Evolutionary conservation across 2,888 invertebrate genomes (phyloP), one percentile per base, ranked within the genome.

Genomic region (Harpagoxenus sublaevis): DNA sequence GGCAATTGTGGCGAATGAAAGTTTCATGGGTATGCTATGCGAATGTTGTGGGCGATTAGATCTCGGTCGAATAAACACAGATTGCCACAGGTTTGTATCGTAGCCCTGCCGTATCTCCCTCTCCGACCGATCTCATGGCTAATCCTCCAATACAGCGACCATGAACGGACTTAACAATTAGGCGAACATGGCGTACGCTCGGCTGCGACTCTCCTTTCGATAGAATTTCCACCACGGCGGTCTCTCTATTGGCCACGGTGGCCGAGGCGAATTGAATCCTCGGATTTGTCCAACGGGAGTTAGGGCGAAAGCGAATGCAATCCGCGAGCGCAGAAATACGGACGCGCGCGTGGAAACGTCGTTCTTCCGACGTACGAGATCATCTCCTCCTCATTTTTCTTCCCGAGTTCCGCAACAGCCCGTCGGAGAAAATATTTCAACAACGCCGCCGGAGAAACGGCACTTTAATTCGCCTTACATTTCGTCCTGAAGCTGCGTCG

Each of bases 391-490:
- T 60, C 60, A 81, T 71, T 71, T 81, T 71, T 71, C 79, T 71
- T 35, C 6, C 8, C 42, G 57, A 3, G 70, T 39, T 70, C 23
- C 79, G 70, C 70, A 60, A 45, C 60, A 78, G 78, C 31, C 42
- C 42, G 55, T n/a, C 42, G 66, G 77, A 42, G 78, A 66, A 66
- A 66, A 78, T 66, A 66, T 78, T 78, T 78, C 79, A 79, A 57
- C 78, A 45, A 45, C 45, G 31, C 31, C 39, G 23, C 31, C 45
- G 57, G 45, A 70, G 70, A 60, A 79, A 79, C 57, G 79, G 79
- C 48, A 79, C 79, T 79, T 79, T 70, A 79, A 79, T 79, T 79
- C 79, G 79, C 79, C 45, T 65, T 65, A 66, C 65, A 48, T 66
- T 65, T 66, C 83, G 63, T 51, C 35, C 48, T 12, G 65, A 28